Conservation (phyloP, 1,140 invertebrate species). For the Tetranychus cinnabarinus region DNA sequence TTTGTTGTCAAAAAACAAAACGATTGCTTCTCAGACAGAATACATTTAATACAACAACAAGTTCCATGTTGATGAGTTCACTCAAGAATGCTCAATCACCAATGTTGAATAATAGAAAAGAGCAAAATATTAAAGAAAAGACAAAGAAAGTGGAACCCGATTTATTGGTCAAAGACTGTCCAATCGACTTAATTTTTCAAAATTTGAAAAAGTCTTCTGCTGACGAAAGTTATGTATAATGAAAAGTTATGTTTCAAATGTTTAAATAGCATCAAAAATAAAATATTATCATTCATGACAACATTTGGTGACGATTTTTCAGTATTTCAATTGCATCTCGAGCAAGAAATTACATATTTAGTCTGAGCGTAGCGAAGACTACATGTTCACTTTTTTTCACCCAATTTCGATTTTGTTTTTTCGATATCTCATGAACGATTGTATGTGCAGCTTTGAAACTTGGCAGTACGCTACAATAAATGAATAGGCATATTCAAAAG, state of each 20-base stretch:
- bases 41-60: slow-evolving; percentile 7
- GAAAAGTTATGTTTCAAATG: neutral
- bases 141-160: neutral
- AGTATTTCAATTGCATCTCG: too few relatives aligned
- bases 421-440: too few relatives aligned
- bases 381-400: too few relatives aligned
- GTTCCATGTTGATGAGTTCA: neutral
- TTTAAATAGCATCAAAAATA: too few relatives aligned
- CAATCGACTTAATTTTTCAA: neutral
- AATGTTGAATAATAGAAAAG: neutral
- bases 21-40: slow-evolving; percentile 4
- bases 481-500: too few relatives aligned
- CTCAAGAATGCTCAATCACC: neutral
- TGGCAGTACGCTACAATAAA: too few relatives aligned
- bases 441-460: too few relatives aligned
- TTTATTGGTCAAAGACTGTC: neutral
- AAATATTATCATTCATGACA: too few relatives aligned
- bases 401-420: too few relatives aligned
- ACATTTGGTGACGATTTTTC: too few relatives aligned
- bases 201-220: neutral
- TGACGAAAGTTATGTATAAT: neutral
- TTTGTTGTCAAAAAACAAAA: slow-evolving; percentile 3
- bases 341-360: too few relatives aligned
- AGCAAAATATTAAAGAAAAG: neutral
- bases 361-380: too few relatives aligned